A percentile compares a stretch with the other conserved stretches of the same genome.
phyloP scores from a whole-genome alignment of 2,113 vertebrate genomes.

The Oryzias melastigma region DNA sequence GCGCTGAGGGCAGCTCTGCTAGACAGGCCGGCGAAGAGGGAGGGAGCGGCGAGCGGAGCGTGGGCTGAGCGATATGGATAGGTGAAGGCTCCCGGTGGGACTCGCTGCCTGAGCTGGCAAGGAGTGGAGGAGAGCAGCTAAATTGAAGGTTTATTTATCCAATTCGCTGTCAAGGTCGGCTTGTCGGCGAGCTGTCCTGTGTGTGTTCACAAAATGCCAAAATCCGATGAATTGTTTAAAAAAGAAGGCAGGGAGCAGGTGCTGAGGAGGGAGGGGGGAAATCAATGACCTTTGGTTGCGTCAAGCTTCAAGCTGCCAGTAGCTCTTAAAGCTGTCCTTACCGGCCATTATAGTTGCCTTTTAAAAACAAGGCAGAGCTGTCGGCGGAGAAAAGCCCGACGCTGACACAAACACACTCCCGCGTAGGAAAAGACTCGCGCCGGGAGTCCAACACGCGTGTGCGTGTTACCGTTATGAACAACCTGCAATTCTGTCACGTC shows the following conservation, averaged over 20 bases:
- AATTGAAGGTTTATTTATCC: slow-evolving; percentile 99
- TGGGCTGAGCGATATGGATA: slow-evolving; percentile 95
- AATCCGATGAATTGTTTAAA: slow-evolving; percentile 95
- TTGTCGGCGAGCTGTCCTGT: slow-evolving; percentile 96
- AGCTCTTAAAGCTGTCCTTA: slow-evolving; percentile 88
- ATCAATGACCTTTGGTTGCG: slow-evolving; percentile 98
- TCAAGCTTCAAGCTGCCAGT: slow-evolving; percentile 90
- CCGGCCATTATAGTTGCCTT: slow-evolving; percentile 85
- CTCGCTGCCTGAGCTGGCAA: slow-evolving; percentile 78
- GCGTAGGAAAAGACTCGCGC: slow-evolving; percentile 8
- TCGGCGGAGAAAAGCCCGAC: slow-evolving; percentile 56
- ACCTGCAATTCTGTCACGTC: neutral
- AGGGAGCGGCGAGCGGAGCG: slow-evolving; percentile 75
- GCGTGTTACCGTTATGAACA: slow-evolving; percentile 4
- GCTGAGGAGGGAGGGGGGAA: slow-evolving; percentile 63
- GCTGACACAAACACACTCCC: slow-evolving; percentile 55
- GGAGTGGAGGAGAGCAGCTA: slow-evolving; percentile 83
- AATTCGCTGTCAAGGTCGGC: slow-evolving; percentile 99
- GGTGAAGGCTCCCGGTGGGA: slow-evolving; percentile 98
- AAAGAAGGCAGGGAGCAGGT: slow-evolving; percentile 61
- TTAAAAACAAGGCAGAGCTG: slow-evolving; percentile 78
- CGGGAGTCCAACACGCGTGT: slow-evolving; percentile 1
- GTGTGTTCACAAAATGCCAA: slow-evolving; percentile 99
- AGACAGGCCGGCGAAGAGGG: slow-evolving; percentile 76
- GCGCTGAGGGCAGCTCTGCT: slow-evolving; percentile 80